Evolutionary conservation across 2,888 invertebrate species (phyloP), one percentile per base, ranked within the genome.

Genomic region (Enoplolaimus lenunculus): DNA sequence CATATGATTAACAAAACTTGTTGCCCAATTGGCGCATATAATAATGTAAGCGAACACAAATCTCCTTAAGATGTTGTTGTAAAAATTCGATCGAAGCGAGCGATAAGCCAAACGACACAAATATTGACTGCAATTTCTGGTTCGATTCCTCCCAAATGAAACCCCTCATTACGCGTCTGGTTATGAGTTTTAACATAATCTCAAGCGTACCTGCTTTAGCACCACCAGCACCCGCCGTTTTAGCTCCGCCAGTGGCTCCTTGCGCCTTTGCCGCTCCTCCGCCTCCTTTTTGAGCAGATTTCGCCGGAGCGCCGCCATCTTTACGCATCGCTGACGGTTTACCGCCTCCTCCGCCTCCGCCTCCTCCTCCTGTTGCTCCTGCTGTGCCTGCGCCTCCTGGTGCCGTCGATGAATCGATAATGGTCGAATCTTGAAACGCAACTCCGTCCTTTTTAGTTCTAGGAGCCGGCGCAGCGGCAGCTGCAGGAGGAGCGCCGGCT

Each of bases 231-330:
- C 60, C 29, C 16, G 57, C 13, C 34, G 35, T 67, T 60, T 60
- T 64, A 1, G 60, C 68, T 1, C 28, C 59, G 59, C 69, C 68
- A 28, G n/a, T 62, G 28, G 67, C 57, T n/a, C 34, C 69, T 1
- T 30, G 45, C 31, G 71, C 34, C 31, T 60, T 66, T 28, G 68
- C 68, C 2, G n/a, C 57, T 1, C 35, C 34, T n/a, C 66, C 45
- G 26, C 57, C 68, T 2, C 66, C 1, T 28, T 65, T 16, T 60
- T 70, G 62, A 33, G 35, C 70, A 2, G 29, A 62, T 3, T 30
- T 29, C 26, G 30, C 34, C 3, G 66, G 31, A 1, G 1, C 70
- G n/a, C 57, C 21, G 30, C 57, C 70, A 1, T 45, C 35, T 34
- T 64, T 29, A 35, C 13, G 68, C 35, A 3, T 21, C 68, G 21